phyloP scores from a whole-genome alignment of 1,140 invertebrate species.

The Bombus pascuorum region DNA sequence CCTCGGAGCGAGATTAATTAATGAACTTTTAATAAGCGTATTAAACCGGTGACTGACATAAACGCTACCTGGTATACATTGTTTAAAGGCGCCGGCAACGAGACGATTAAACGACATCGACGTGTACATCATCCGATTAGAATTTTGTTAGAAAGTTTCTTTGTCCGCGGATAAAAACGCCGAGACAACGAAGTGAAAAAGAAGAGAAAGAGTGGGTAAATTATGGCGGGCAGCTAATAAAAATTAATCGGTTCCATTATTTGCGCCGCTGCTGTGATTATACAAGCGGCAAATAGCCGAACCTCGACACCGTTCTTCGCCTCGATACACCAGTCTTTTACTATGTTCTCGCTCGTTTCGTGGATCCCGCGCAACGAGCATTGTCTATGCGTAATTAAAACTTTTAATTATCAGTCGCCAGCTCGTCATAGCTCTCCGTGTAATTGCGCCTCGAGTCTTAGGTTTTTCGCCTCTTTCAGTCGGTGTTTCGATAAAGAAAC shows the following conservation, averaged over 20 bases:
- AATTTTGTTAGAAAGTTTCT: neutral
- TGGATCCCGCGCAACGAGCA: constrained; percentile 13
- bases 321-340: too few species aligned
- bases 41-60: neutral
- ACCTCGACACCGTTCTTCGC: neutral
- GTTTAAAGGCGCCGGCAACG: neutral
- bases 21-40: constrained; percentile 40
- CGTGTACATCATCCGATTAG: too few species aligned
- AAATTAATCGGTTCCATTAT: neutral
- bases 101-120: neutral
- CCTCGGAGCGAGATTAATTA: constrained; percentile 3
- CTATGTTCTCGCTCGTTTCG: neutral
- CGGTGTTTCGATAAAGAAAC: neutral
- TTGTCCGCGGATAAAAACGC: neutral
- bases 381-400: constrained; percentile 69
- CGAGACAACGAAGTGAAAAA: neutral
- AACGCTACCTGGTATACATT: neutral
- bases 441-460: neutral
- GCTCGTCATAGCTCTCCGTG: neutral
- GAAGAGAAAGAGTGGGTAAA: neutral
- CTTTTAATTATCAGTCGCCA: constrained; percentile 68
- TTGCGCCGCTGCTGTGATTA: neutral
- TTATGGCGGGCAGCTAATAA: neutral
- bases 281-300: neutral
- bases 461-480: constrained; percentile 4